Evolutionary conservation across 1,140 invertebrate species (phyloP), one percentile per base, ranked within the genome.

Genomic region (Conus betulinus): DNA sequence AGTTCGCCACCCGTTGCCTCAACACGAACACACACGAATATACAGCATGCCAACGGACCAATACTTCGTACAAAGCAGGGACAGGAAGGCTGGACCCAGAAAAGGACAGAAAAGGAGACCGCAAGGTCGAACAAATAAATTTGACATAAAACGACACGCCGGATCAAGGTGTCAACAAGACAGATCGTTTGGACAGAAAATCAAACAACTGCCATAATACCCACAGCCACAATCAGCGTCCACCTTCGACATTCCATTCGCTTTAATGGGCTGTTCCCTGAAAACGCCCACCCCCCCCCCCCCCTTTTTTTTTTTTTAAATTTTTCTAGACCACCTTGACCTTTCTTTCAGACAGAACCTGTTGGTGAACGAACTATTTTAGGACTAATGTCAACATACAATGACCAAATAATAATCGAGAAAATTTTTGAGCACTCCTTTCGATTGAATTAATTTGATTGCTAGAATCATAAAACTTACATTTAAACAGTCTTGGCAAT

Each of bases 171-270:
- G 27, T 3, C 51, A 83, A 17, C 51, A 15, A 39, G 39, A 39
- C 39, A 39, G 39, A 39, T 39, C 39, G 7, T 83, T 83, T 23
- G 11, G 81, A 5, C n/a, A 20, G 17, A 23, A 83, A 83, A 83
- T 83, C 81, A 83, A 83, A 83, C 55, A 52, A 52, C 81, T 57
- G 81, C 5, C 84, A 63, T 85, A 85, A 85, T 85, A 11, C 84
- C 84, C 84, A 74, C 84, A 76, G 84, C 27, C 71, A 39, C 52
- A 27, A 74, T 52, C 53, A 8, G 39, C 0, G 20, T 60, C 52
- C 8, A 13, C 15, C 84, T 39, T 39, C 71, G 63, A 51, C 84
- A 74, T 76, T 51, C 52, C 27, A 0, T 23, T 10, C 63, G 63
- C 84, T 74, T 39, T 85, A 85, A 85, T 85, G 84, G 67, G n/a